These are phyloP conservation scores for Alentia gelatinosa DNA, from an alignment of 2,888 invertebrate genomes.

Conservation along the genomic window DNA sequence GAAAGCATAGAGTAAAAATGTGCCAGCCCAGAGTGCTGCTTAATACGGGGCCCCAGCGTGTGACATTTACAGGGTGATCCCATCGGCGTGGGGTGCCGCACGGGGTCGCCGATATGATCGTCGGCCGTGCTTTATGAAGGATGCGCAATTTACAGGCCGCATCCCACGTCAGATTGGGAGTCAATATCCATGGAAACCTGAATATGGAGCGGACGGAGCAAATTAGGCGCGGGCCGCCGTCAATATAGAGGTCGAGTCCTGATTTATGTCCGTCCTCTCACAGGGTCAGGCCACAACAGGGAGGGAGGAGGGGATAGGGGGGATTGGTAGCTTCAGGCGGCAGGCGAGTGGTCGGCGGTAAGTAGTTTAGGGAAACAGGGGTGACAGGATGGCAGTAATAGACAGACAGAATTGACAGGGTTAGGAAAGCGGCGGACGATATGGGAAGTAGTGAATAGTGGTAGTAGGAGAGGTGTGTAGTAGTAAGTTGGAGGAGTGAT, in stretches of 20 bases:
- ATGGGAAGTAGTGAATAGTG: too few species aligned
- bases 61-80: background rate
- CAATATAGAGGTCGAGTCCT: background rate
- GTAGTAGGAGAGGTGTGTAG: too few species aligned
- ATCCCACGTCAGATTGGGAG: background rate
- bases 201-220: slow-evolving; percentile 8
- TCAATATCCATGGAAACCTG: slow-evolving; percentile 32
- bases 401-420: background rate
- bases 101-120: background rate
- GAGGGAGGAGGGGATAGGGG: background rate
- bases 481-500: too few species aligned
- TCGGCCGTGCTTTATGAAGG: background rate
- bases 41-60: background rate
- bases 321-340: background rate
- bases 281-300: too few species aligned
- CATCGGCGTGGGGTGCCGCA: background rate
- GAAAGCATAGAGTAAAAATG: too few species aligned
- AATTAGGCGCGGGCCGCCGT: background rate
- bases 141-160: slow-evolving; percentile 9
- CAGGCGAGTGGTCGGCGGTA: background rate
- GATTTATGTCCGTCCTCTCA: background rate
- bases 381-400: background rate
- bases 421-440: too few species aligned
- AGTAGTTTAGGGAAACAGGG: background rate
- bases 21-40: too few species aligned